Conservation (phyloP, 2,113 vertebrate genomes). For the Hydropotes inermis region DNA sequence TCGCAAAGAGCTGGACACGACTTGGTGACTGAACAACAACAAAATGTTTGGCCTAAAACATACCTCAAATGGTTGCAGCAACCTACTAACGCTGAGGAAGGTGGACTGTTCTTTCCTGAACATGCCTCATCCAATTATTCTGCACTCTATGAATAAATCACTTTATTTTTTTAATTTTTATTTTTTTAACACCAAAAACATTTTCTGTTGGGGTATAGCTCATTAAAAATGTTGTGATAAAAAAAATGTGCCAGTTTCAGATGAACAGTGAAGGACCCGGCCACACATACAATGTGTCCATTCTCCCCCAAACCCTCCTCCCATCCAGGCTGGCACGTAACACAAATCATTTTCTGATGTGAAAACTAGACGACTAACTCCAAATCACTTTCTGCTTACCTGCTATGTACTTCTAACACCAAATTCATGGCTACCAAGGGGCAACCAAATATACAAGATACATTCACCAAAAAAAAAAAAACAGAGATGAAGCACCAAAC, state of each 20-base stretch:
- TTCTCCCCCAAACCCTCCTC: neutral
- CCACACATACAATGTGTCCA: neutral
- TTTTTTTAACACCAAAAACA: neutral
- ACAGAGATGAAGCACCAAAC: fast-evolving
- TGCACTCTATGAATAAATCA: neutral
- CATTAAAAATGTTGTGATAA: neutral
- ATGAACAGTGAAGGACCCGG: neutral
- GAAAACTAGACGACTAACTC: neutral
- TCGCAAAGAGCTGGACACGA: neutral
- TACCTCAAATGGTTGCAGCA: neutral
- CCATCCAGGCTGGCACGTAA: neutral
- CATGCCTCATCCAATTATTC: neutral
- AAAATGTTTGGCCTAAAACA: neutral
- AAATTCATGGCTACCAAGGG: neutral
- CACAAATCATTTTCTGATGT: neutral
- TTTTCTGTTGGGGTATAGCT: neutral
- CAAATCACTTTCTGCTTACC: neutral
- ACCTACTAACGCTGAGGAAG: neutral
- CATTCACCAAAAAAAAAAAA: neutral
- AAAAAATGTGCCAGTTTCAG: neutral
- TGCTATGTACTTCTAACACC: neutral
- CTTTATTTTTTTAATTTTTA: neutral
- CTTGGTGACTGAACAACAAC: neutral
- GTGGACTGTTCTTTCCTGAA: neutral
- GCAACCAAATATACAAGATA: neutral